A percentile compares a stretch with the other conserved stretches of the same genome.
phyloP scores from a whole-genome alignment of 2,888 invertebrate genomes.

The Ptilodon capucinus region DNA sequence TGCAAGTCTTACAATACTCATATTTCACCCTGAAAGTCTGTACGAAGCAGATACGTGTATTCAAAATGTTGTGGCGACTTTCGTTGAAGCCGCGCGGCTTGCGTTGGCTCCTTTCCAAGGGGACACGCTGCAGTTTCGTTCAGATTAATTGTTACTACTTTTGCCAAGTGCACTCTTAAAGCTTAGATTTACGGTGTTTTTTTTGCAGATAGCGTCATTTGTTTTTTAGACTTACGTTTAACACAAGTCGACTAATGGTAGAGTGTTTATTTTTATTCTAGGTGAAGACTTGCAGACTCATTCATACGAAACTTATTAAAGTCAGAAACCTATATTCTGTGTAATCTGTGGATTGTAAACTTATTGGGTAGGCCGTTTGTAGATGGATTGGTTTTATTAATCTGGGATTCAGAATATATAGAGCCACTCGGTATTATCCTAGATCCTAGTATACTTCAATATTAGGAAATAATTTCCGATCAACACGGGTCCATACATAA shows the following conservation, averaged over 20 bases:
- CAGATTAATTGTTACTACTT: constrained; percentile 72
- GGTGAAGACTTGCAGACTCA: too few relatives aligned
- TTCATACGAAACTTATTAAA: too few relatives aligned
- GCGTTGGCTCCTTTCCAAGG: constrained; percentile 59
- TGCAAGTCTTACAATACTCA: neutral
- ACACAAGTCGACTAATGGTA: too few relatives aligned
- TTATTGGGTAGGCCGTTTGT: too few relatives aligned
- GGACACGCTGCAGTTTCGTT: constrained; percentile 51
- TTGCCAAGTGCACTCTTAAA: constrained; percentile 65
- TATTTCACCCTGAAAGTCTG: neutral
- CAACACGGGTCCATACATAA: neutral
- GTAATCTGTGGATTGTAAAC: too few relatives aligned
- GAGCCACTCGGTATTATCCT: too few relatives aligned
- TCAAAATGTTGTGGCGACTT: neutral
- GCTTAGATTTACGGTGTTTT: constrained; percentile 52
- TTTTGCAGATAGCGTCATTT: constrained; percentile 40
- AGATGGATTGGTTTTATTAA: too few relatives aligned
- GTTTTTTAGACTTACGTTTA: neutral
- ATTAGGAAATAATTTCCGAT: neutral
- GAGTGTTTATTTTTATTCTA: too few relatives aligned
- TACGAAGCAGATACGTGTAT: neutral
- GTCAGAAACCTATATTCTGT: too few relatives aligned
- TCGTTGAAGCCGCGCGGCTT: constrained; percentile 22
- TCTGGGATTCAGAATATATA: too few relatives aligned
- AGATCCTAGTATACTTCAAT: too few relatives aligned